Percentiles rank a stretch among this genome's conserved stretches.
Conservation (phyloP, 2,888 invertebrate species). For the Napeogenes sylphis region DNA sequence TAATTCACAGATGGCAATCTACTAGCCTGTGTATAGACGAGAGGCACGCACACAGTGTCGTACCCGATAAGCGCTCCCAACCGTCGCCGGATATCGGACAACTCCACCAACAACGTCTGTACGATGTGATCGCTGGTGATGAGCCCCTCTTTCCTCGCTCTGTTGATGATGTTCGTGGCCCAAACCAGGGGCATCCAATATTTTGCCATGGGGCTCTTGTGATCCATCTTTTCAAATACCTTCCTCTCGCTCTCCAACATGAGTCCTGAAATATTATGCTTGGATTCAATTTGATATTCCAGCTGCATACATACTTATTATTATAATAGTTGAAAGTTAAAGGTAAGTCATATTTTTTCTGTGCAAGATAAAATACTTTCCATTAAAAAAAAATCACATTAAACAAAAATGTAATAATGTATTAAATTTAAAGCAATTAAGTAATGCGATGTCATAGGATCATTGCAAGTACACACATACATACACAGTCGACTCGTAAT, state of each 20-base stretch:
- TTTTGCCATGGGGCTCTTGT: constrained; percentile 90
- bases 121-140: constrained; percentile 95
- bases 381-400: too few relatives aligned
- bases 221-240: constrained; percentile 93
- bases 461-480: not conserved
- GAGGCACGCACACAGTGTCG: constrained; percentile 93
- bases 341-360: too few relatives aligned
- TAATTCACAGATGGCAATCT: constrained; percentile 7
- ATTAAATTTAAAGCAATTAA: not conserved
- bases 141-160: constrained; percentile 89
- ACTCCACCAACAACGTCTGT: constrained; percentile 91
- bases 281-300: constrained; percentile 10
- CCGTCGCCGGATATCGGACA: constrained; percentile 91
- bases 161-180: constrained; percentile 94
- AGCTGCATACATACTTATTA: too few relatives aligned
- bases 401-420: too few relatives aligned
- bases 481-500: too few relatives aligned
- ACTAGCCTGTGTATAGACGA: constrained; percentile 90
- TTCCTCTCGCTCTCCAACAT: constrained; percentile 95
- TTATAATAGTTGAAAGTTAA: too few relatives aligned
- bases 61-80: constrained; percentile 92
- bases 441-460: not conserved
- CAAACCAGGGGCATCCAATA: constrained; percentile 97
- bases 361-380: too few relatives aligned
- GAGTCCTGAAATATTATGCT: constrained; percentile 77